Conservation (phyloP, 1,140 invertebrate genomes). For the Galleria mellonella region DNA sequence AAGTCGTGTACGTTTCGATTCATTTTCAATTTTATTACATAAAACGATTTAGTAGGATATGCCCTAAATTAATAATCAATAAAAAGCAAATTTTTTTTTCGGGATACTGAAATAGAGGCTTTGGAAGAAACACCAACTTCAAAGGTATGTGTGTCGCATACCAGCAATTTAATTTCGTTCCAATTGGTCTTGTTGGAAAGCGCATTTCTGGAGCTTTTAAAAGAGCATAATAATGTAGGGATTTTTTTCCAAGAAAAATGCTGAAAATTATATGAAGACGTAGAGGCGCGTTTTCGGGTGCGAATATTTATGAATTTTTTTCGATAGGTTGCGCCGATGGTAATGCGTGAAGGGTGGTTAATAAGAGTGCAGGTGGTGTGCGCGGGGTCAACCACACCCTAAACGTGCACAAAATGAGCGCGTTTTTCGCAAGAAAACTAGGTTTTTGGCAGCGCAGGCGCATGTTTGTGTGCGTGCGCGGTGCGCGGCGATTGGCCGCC, state of each 20-base stretch:
- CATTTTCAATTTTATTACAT: conserved; percentile 10
- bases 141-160: neutral
- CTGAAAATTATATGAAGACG: conserved; percentile 19
- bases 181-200: conserved; percentile 13
- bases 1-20: neutral
- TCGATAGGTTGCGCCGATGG: conserved; percentile 9
- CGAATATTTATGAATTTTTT: conserved; percentile 48
- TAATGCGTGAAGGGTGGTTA: neutral
- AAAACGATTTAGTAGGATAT: conserved; percentile 3
- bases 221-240: conserved; percentile 3
- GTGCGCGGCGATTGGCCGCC: conserved; percentile 41
- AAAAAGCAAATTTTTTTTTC: conserved; percentile 29
- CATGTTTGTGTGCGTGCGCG: conserved; percentile 27
- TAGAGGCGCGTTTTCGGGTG: conserved; percentile 14
- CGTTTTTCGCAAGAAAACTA: conserved; percentile 32
- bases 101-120: neutral
- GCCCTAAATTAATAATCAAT: conserved; percentile 20
- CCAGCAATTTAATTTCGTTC: conserved; percentile 1
- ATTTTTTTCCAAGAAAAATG: conserved; percentile 10
- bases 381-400: conserved; percentile 37
- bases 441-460: conserved; percentile 22
- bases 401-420: conserved; percentile 51
- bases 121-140: conserved; percentile 6
- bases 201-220: conserved; percentile 14
- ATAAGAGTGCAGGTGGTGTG: conserved; percentile 17